phyloP scores from a whole-genome alignment of 1,140 invertebrate species.

The Sarcophaga peregrina region DNA sequence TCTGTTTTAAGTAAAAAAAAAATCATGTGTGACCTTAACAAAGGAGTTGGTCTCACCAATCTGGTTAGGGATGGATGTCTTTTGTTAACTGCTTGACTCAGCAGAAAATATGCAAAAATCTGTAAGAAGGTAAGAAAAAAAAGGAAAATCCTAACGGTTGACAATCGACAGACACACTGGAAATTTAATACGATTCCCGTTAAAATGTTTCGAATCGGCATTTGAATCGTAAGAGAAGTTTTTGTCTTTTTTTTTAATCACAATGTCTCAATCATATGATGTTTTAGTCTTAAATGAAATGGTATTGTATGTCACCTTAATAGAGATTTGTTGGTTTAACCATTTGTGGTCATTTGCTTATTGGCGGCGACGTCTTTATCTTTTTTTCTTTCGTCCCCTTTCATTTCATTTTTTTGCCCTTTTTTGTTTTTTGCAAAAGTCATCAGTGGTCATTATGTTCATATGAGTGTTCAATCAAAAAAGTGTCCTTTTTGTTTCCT shows the following conservation, averaged over 20 bases:
- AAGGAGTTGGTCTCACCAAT: background rate
- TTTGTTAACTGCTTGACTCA: conserved; percentile 30
- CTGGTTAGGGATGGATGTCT: background rate
- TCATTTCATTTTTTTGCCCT: background rate
- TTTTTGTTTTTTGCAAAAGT: conserved; percentile 30
- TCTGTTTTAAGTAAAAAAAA: background rate
- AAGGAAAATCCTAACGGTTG: background rate
- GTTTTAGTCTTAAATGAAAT: background rate
- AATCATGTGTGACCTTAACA: conserved; percentile 8
- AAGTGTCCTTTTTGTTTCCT: conserved; percentile 12
- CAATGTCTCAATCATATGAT: conserved; percentile 24
- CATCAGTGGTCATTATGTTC: conserved; percentile 25
- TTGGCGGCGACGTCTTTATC: conserved; percentile 4
- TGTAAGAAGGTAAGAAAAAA: too few relatives aligned
- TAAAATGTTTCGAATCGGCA: background rate
- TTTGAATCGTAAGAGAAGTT: background rate
- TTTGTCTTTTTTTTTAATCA: background rate
- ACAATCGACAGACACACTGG: background rate
- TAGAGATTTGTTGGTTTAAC: conserved; percentile 1
- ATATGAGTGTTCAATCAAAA: background rate
- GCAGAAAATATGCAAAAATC: conserved; percentile 32
- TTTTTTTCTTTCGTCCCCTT: too few relatives aligned
- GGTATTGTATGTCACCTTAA: background rate
- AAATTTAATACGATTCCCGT: conserved; percentile 1
- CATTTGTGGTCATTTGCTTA: conserved; percentile 32